Percentiles rank a stretch among this genome's conserved stretches.
These are phyloP conservation scores for Drosophila nigricruria DNA, from an alignment of 2,888 invertebrate genomes.

Conservation along the genomic window DNA sequence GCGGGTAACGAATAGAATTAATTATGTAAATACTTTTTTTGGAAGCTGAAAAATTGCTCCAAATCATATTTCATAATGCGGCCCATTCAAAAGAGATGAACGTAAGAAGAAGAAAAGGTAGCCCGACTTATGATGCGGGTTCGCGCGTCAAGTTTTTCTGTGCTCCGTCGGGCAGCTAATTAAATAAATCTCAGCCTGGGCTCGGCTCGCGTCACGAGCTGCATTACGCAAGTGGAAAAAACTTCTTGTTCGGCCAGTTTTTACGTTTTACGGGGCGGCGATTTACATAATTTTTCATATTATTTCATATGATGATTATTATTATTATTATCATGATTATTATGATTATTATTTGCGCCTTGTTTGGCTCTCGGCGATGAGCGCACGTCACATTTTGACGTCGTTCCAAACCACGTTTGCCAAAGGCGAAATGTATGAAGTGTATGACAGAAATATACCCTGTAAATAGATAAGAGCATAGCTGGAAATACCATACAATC, in stretches of 20 bases:
- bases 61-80: slow-evolving; percentile 36
- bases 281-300: slow-evolving; percentile 73
- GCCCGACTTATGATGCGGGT: slow-evolving; percentile 32
- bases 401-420: slow-evolving; percentile 30
- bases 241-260: slow-evolving; percentile 50
- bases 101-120: slow-evolving; percentile 39
- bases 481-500: neutral
- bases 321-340: slow-evolving; percentile 44
- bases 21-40: slow-evolving; percentile 43
- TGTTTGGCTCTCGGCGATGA: slow-evolving; percentile 51
- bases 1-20: slow-evolving; percentile 31
- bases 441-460: neutral
- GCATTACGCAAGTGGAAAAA: slow-evolving; percentile 49
- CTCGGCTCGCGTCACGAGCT: slow-evolving; percentile 7
- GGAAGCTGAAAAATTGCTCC: slow-evolving; percentile 16
- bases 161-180: slow-evolving; percentile 46
- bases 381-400: slow-evolving; percentile 50
- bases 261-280: slow-evolving; percentile 57
- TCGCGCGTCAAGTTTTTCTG: slow-evolving; percentile 18
- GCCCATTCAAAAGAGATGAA: neutral
- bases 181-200: slow-evolving; percentile 44
- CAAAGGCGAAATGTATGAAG: neutral
- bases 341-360: slow-evolving; percentile 54
- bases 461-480: neutral
- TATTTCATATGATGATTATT: slow-evolving; percentile 67